These are phyloP conservation scores for Drosophila koepferae DNA, from an alignment of 2,888 invertebrate species.

Conservation along the genomic window DNA sequence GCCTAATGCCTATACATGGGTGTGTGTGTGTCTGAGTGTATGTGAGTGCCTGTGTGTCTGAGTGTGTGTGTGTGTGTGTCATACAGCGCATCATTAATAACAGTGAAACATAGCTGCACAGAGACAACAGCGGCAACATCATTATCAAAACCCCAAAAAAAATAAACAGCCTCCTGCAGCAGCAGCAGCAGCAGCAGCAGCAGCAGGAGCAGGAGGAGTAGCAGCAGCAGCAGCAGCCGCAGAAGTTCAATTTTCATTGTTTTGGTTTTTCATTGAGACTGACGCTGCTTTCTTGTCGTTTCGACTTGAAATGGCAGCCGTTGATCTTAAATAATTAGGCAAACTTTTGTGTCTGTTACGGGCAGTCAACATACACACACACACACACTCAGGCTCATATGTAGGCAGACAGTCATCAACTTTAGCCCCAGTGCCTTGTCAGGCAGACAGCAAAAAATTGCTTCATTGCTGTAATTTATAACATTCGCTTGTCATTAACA, in stretches of 20 bases:
- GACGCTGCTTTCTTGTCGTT: slow-evolving; percentile 37
- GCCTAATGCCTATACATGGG: slow-evolving; percentile 8
- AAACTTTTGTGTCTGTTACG: slow-evolving; percentile 67
- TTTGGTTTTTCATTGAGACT: slow-evolving; percentile 60
- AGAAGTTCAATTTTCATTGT: slow-evolving; percentile 74
- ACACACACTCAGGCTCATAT: slow-evolving; percentile 17
- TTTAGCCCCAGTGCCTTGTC: slow-evolving; percentile 40
- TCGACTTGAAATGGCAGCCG: slow-evolving; percentile 69
- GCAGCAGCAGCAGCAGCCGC: background rate
- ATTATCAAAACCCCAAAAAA: slow-evolving; percentile 43
- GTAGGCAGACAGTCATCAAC: slow-evolving; percentile 43
- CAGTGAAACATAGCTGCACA: slow-evolving; percentile 61
- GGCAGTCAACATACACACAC: slow-evolving; percentile 48
- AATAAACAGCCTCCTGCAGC: background rate
- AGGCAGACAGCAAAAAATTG: slow-evolving; percentile 63
- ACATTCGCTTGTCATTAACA: slow-evolving; percentile 82
- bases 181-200: no score
- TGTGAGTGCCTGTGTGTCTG: no score
- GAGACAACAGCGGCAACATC: slow-evolving; percentile 47
- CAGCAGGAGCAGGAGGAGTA: background rate
- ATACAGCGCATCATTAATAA: slow-evolving; percentile 79
- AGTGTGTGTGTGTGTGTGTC: slow-evolving; percentile 42
- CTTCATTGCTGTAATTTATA: slow-evolving; percentile 81
- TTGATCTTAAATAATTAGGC: slow-evolving; percentile 81
- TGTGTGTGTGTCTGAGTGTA: no score